Evolutionary conservation across 2,797 vertebrate species (phyloP).

Genomic region (Melanotaenia pygmaea): DNA sequence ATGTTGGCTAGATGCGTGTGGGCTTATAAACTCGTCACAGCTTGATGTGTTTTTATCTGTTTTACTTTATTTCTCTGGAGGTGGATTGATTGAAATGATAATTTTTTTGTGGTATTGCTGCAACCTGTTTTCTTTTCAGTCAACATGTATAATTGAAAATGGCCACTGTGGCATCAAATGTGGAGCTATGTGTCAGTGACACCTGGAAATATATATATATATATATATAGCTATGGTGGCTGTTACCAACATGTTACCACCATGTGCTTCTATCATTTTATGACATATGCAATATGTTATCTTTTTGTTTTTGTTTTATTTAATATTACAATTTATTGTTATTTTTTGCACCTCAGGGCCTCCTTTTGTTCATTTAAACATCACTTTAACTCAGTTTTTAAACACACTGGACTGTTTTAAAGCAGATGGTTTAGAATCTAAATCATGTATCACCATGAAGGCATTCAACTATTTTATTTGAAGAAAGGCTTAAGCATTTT

Average conservation of each 20-base stretch:
- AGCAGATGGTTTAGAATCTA: conserved; percentile 9
- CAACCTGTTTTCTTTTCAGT: not conserved
- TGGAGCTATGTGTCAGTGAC: not conserved
- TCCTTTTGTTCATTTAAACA: not conserved
- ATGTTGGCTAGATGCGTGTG: not conserved
- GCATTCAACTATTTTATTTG: conserved; percentile 39
- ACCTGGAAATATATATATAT: not conserved
- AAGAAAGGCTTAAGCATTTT: conserved; percentile 28
- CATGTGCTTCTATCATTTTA: not conserved
- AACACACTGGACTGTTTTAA: not conserved
- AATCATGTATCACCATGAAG: conserved; percentile 19
- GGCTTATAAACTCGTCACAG: not conserved
- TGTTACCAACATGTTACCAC: not conserved
- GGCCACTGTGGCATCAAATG: not conserved
- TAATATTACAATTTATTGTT: not conserved
- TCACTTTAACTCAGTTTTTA: not conserved
- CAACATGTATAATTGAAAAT: not conserved
- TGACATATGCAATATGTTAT: not conserved
- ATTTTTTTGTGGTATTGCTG: not conserved
- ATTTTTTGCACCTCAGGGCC: not conserved
- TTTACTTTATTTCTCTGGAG: not conserved
- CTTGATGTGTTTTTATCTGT: not conserved
- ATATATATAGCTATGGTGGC: conserved; percentile 3
- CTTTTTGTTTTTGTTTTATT: not conserved
- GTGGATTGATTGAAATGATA: not conserved